phyloP scores from a whole-genome alignment of 2,113 vertebrate species.

The Megaceryle maxima region DNA sequence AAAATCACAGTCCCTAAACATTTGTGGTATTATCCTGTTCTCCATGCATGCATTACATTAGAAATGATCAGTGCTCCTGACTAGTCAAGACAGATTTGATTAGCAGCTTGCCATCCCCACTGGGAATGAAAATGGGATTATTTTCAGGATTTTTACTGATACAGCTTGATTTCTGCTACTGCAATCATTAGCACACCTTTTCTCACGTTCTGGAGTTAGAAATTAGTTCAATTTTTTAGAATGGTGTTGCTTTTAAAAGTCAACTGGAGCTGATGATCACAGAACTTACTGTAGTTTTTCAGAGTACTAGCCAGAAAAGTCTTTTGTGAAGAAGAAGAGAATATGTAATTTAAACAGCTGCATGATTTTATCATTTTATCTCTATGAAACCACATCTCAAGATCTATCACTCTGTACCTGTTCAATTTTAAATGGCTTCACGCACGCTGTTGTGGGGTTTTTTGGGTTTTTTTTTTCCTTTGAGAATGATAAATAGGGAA shows the following conservation, averaged over 20 bases:
- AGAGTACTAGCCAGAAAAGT: not conserved
- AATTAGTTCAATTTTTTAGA: not conserved
- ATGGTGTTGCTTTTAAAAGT: not conserved
- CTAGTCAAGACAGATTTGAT: constrained; percentile 12
- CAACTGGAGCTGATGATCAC: not conserved
- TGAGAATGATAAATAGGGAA: not conserved
- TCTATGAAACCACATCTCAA: not conserved
- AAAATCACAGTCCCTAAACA: not conserved
- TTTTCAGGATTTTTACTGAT: not conserved
- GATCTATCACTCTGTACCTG: not conserved
- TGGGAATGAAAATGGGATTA: not conserved
- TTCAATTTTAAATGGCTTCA: not conserved
- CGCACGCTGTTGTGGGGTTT: not conserved
- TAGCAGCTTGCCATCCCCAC: not conserved
- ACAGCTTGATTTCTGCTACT: not conserved
- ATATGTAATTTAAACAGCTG: not conserved
- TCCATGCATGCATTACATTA: not conserved
- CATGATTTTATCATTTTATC: not conserved
- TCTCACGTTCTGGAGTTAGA: no score
- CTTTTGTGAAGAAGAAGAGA: not conserved
- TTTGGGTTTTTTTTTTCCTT: not conserved
- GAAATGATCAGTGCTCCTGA: constrained; percentile 3
- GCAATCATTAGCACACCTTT: not conserved
- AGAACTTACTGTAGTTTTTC: not conserved
- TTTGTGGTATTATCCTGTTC: not conserved